These are phyloP conservation scores for Craniophora ligustri DNA, from an alignment of 2,888 invertebrate genomes.

Conservation along the genomic window DNA sequence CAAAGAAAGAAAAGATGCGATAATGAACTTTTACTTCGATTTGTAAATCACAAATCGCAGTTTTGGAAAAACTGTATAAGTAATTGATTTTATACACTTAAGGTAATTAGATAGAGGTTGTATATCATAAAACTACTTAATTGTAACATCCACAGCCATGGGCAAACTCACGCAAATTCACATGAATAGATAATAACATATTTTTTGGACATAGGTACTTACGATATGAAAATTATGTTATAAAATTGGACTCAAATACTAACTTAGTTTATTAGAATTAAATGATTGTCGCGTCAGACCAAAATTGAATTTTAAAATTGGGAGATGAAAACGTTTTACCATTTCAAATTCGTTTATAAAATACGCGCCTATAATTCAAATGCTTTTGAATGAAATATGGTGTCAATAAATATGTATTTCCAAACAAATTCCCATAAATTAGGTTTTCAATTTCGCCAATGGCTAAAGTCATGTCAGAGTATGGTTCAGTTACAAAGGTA, in stretches of 20 bases:
- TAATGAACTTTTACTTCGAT: no score
- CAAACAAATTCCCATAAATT: constrained; percentile 8
- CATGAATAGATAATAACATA: constrained; percentile 11
- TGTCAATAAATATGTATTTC: constrained; percentile 22
- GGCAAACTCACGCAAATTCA: no score
- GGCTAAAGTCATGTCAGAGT: not conserved
- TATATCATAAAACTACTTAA: no score
- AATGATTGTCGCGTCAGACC: not conserved
- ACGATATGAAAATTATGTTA: not conserved
- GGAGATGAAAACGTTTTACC: constrained; percentile 3
- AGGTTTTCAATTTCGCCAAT: constrained; percentile 11
- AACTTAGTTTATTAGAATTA: constrained; percentile 3
- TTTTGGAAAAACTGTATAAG: no score
- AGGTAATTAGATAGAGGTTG: no score
- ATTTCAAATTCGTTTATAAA: constrained; percentile 19
- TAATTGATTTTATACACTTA: no score
- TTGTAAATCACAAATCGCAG: no score
- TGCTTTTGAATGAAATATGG: constrained; percentile 2
- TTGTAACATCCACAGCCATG: no score
- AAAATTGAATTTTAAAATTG: constrained; percentile 7
- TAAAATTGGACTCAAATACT: not conserved
- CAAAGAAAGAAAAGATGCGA: no score
- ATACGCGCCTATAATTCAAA: constrained; percentile 9
- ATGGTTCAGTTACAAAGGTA: no score
- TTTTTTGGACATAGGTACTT: not conserved